Percentiles rank a stretch among this genome's conserved stretches.
phyloP scores from a whole-genome alignment of 53 echinoderm and acorn worm genomes.

The Stichopus horrens region DNA sequence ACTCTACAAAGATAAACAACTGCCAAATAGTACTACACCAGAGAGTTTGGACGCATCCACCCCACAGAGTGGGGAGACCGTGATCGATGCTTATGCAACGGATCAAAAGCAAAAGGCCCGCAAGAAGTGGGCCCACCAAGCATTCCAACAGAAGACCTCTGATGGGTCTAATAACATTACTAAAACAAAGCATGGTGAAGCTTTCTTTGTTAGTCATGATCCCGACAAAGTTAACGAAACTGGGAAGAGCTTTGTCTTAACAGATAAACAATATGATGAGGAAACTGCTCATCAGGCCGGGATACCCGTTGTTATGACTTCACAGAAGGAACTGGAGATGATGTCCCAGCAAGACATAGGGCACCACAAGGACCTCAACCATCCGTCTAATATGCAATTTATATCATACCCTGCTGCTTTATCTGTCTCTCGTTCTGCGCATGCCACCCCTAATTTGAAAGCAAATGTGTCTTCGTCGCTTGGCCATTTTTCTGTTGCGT shows the following conservation, averaged over 20 bases:
- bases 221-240: slow-evolving; percentile 49
- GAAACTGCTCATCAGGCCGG: slow-evolving; percentile 76
- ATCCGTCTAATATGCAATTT: slow-evolving; percentile 51
- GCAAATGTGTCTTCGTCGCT: background rate
- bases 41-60: slow-evolving; percentile 81
- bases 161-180: slow-evolving; percentile 58
- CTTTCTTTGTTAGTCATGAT: slow-evolving; percentile 79
- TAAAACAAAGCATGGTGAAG: slow-evolving; percentile 79
- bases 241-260: slow-evolving; percentile 75
- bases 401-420: slow-evolving; percentile 47
- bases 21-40: slow-evolving; percentile 54
- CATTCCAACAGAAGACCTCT: background rate
- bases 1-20: slow-evolving; percentile 13
- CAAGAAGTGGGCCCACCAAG: slow-evolving; percentile 57
- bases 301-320: slow-evolving; percentile 75
- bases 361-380: slow-evolving; percentile 50
- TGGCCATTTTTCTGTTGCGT: slow-evolving; percentile 33
- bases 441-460: slow-evolving; percentile 30
- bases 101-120: slow-evolving; percentile 47
- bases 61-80: slow-evolving; percentile 87
- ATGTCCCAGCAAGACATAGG: slow-evolving; percentile 42
- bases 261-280: slow-evolving; percentile 68
- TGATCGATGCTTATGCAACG: slow-evolving; percentile 67
- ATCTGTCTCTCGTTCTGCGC: slow-evolving; percentile 42
- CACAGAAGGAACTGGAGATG: slow-evolving; percentile 36